Base-by-base conservation (phyloP, 1,140 invertebrate genomes). In the Forficula auricularia region DNA sequence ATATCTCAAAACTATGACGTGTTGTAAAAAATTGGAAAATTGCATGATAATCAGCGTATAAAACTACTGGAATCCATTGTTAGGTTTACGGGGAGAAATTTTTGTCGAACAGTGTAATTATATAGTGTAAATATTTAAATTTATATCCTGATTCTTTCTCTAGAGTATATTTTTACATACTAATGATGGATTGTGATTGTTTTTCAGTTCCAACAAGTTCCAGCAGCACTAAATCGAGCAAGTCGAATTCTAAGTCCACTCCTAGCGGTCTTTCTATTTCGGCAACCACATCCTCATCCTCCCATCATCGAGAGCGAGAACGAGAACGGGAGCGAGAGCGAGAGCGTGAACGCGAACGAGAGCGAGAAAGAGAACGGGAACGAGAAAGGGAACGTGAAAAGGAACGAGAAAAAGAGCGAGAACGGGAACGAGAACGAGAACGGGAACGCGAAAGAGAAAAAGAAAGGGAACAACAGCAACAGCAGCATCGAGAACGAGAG, bases 381-480 rank as follows among this genome's bases (percentile, higher is more conserved):
- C 33, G 18, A 16, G 35, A 40, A 14, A 19, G 45, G 10, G 41
- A 43, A 3, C 32, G 45, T 13, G 45, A 46, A 34, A 19, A 32
- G 12, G 41, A 43, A 3, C 27, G 44, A 1, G 42, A 43, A 16
- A 13, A 27, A 4, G 40, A 42, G 15, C 19, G 40, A 19, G 40
- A 42, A 15, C 27, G 31, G 10, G 43, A 44, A 13, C 6, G 14
- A 8, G 38, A 46, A 14, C 20, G 45, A 38, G 44, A 36, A n/a
- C 7, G 45, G 4, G 38, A 45, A 22, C n/a, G 38, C 13, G 38
- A 35, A 27, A 19, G 32, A 4, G 36, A 20, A 13, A 45, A 20
- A 14, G 35, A 42, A 9, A 18, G 44, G 22, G 33, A 41, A 43
- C 18, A 16, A 2, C n/a, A 15, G 16, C 18, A 12, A 2, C n/a